These are phyloP conservation scores for Physocephala rufipes DNA, from an alignment of 2,888 invertebrate species.

Conservation along the genomic window DNA sequence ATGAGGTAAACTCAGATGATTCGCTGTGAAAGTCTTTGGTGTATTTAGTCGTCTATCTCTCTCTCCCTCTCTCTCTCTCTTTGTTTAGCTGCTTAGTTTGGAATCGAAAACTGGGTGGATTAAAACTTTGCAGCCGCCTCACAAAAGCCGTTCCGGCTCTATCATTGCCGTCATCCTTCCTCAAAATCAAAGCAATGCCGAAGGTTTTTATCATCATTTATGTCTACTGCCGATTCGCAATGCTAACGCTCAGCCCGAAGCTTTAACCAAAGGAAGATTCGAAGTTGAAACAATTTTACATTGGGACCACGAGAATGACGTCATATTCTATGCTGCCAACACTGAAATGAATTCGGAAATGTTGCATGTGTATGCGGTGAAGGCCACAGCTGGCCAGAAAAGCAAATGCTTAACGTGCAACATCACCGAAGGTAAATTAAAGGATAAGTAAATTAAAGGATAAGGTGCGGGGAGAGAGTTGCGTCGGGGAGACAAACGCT, in stretches of 20 bases:
- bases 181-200: slow-evolving; percentile 67
- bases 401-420: slow-evolving; percentile 81
- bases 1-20: slow-evolving; percentile 50
- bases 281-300: slow-evolving; percentile 78
- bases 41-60: not conserved
- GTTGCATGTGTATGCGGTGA: slow-evolving; percentile 82
- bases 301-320: slow-evolving; percentile 74
- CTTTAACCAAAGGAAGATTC: slow-evolving; percentile 73
- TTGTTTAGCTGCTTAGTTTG: slow-evolving; percentile 51
- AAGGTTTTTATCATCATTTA: slow-evolving; percentile 73
- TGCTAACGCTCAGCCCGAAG: slow-evolving; percentile 55
- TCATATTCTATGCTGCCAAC: slow-evolving; percentile 86
- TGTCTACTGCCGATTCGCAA: slow-evolving; percentile 68
- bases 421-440: slow-evolving; percentile 53
- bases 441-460: not conserved
- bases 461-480: too few relatives aligned
- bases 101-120: slow-evolving; percentile 75
- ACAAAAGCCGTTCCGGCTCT: slow-evolving; percentile 74
- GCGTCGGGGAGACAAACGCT: too few relatives aligned
- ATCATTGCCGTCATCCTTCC: slow-evolving; percentile 80
- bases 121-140: slow-evolving; percentile 77
- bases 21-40: not conserved
- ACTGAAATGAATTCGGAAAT: slow-evolving; percentile 78
- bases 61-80: not conserved
- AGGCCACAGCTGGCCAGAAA: slow-evolving; percentile 65